Percentiles rank a stretch among this genome's conserved stretches.
These are phyloP conservation scores for Muraenolepis orangiensis DNA, from an alignment of 2,797 vertebrate genomes.

Conservation along the genomic window DNA sequence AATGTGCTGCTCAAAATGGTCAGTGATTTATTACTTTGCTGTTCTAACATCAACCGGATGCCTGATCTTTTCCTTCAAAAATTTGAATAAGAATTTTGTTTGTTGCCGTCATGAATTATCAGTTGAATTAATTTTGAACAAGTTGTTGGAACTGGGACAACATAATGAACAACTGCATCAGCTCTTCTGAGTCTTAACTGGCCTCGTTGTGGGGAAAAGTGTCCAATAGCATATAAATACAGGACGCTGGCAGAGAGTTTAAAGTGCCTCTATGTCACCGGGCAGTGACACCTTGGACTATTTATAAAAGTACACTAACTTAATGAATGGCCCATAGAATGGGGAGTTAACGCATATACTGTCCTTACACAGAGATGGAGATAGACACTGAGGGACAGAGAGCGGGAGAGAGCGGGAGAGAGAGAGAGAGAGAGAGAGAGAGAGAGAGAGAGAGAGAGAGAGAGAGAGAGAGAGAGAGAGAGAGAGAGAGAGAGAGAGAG, in stretches of 20 bases:
- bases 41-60: no score
- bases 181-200: slow-evolving; percentile 33
- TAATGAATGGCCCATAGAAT: slow-evolving; percentile 80
- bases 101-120: no score
- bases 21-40: no score
- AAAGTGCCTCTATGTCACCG: slow-evolving; percentile 78
- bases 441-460: slow-evolving; percentile 17
- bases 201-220: slow-evolving; percentile 42
- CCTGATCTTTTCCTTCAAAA: no score
- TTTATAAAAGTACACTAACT: slow-evolving; percentile 81
- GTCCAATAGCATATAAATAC: slow-evolving; percentile 58
- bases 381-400: slow-evolving; percentile 60
- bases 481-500: slow-evolving; percentile 38
- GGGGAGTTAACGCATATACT: slow-evolving; percentile 79
- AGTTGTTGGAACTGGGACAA: neutral
- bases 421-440: slow-evolving; percentile 19
- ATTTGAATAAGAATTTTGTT: no score
- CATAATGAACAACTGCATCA: slow-evolving; percentile 28
- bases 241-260: slow-evolving; percentile 65
- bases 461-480: slow-evolving; percentile 57
- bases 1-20: no score
- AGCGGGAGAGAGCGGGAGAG: slow-evolving; percentile 30
- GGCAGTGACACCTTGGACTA: slow-evolving; percentile 75
- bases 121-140: neutral
- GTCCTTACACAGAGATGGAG: slow-evolving; percentile 67